Percentiles rank a stretch among this genome's conserved stretches.
Evolutionary conservation across 2,113 vertebrate genomes (phyloP).

Genomic region (Notothenia coriiceps): DNA sequence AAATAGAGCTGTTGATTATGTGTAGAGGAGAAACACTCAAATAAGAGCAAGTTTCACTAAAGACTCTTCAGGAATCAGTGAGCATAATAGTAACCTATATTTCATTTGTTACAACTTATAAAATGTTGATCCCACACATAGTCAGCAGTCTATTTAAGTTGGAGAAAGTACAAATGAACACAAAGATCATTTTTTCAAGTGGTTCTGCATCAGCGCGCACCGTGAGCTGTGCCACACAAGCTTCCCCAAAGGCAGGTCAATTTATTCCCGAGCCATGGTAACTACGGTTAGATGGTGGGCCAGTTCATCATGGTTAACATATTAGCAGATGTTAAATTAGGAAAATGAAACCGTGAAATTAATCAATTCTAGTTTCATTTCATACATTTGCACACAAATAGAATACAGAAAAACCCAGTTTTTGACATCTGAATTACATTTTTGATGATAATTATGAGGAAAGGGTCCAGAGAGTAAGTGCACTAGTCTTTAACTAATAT

Average conservation of each 20-base stretch:
- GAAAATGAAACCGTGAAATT: slow-evolving; percentile 13
- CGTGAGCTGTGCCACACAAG: slow-evolving; percentile 29
- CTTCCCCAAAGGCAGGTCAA: slow-evolving; percentile 24
- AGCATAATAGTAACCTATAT: neutral
- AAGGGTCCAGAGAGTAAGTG: slow-evolving; percentile 4
- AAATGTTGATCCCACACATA: slow-evolving; percentile 24
- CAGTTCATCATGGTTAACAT: slow-evolving; percentile 28
- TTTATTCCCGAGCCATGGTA: slow-evolving; percentile 26
- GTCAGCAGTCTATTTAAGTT: slow-evolving; percentile 62
- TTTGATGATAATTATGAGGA: neutral
- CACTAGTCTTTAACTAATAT: neutral
- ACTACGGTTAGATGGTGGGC: slow-evolving; percentile 26
- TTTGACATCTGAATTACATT: neutral
- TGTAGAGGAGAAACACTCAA: slow-evolving; percentile 13
- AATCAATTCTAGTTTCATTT: slow-evolving; percentile 17
- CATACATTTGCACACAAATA: slow-evolving; percentile 3
- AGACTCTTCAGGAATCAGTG: neutral
- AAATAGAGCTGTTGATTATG: slow-evolving; percentile 56
- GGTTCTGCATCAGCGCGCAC: slow-evolving; percentile 45
- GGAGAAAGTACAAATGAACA: slow-evolving; percentile 43
- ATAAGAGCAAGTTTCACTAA: neutral
- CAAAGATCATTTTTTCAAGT: slow-evolving; percentile 22
- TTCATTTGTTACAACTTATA: neutral
- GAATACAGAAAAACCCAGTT: slow-evolving; percentile 5
- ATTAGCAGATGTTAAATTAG: slow-evolving; percentile 34